phyloP scores from a whole-genome alignment of 2,797 vertebrate species.

The Eupleurogrammus muticus region DNA sequence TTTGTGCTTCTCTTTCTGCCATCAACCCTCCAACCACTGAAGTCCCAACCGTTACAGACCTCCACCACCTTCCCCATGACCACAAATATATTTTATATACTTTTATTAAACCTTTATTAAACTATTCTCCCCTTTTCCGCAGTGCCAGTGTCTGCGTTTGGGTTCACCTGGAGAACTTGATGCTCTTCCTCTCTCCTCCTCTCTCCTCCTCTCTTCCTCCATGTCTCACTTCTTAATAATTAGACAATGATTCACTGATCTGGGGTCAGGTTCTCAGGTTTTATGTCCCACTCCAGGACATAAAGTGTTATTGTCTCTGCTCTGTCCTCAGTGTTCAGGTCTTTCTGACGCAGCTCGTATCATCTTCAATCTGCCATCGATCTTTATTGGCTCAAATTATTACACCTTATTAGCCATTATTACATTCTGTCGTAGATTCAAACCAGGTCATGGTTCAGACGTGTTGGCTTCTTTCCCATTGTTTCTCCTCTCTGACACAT shows the following conservation, averaged over 20 bases:
- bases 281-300: conserved; percentile 60
- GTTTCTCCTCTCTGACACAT: conserved; percentile 65
- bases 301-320: conserved; percentile 80
- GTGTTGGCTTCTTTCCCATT: conserved; percentile 70
- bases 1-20: no score
- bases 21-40: no score
- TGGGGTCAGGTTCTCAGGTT: conserved; percentile 46
- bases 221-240: conserved; percentile 46
- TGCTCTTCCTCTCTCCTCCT: conserved; percentile 31
- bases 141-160: no score
- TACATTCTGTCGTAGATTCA: conserved; percentile 76
- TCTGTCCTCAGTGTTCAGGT: conserved; percentile 74
- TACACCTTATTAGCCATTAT: conserved; percentile 78
- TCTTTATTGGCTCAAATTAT: conserved; percentile 81
- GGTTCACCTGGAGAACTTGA: no score
- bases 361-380: conserved; percentile 71
- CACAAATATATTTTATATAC: no score
- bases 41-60: no score
- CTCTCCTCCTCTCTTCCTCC: conserved; percentile 65
- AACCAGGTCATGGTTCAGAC: conserved; percentile 69
- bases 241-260: conserved; percentile 80
- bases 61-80: no score
- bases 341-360: conserved; percentile 66
- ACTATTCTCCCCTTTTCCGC: no score
- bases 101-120: no score